Base-by-base conservation (phyloP, 2,888 invertebrate genomes). In the Hyposoter didymator region DNA sequence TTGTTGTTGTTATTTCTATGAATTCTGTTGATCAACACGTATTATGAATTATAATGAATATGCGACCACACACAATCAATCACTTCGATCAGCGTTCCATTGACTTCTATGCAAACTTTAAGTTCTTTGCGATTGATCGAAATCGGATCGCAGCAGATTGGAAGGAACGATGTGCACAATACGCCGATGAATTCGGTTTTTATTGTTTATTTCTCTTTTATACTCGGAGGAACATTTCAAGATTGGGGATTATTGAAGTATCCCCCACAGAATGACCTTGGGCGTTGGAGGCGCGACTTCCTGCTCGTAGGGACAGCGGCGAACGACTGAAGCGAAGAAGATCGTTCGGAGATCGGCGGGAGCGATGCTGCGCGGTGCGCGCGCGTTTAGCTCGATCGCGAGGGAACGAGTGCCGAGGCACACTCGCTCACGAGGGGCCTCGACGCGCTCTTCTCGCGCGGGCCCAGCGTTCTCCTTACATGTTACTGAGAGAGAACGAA, bases 241-340 rank as follows among this genome's bases (percentile, higher is more conserved):
- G 39, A 22, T 52, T 10, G 35, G 43, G 43, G 67, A 67, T 39
- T 59, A 67, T 39, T 59, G 1, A 22, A 19, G 28, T 32, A 72
- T 79, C 67, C 55, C 59, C 45, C 78, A 82, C 78, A 64, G 64
- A 75, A 72, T 82, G 85, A 85, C 85, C 85, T 84, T 84, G 86
- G 64, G 66, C 74, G 69, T 74, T 72, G 67, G 70, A 79, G 85
- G 49, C 70, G 35, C 88, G 90, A 88, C 90, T 92, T 88, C 88
- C 89, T 90, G 89, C 91, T 91, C 91, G 90, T 90, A 90, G 91
- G 91, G 90, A 91, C 91, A 90, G 90, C 92, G 90, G 91, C 92
- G 92, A 91, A 90, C 92, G 92, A 93, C 93, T 93, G 93, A 92
- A 91, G 91, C 90, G 90, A 89, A 90, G 90, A 59, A 59, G 89